Conservation (phyloP, 2,113 vertebrate species). For the Raja brachyura region DNA sequence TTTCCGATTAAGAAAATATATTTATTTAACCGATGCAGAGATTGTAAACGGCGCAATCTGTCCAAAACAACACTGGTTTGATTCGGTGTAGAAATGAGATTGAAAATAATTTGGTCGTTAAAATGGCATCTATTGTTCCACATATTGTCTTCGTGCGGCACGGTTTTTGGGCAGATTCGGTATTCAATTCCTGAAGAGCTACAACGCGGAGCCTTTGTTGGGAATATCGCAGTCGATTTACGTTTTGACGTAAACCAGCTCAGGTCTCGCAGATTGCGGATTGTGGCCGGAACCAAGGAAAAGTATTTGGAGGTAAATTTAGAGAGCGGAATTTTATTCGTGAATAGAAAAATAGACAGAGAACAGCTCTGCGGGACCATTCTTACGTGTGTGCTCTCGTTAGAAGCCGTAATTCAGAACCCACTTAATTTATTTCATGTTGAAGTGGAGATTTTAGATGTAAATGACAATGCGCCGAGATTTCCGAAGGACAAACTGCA, state of each 20-base stretch:
- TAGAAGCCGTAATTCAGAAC: constrained; percentile 53
- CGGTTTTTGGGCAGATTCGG: constrained; percentile 44
- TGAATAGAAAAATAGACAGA: neutral
- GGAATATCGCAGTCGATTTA: constrained; percentile 42
- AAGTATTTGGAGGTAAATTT: constrained; percentile 65
- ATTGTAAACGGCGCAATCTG: neutral
- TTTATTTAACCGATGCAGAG: neutral
- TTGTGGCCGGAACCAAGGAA: constrained; percentile 51
- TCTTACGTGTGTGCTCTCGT: constrained; percentile 42
- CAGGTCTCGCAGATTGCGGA: constrained; percentile 58
- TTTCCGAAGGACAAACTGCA: constrained; percentile 45
- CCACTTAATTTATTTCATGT: neutral
- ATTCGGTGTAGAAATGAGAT: neutral
- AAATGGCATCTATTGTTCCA: constrained; percentile 68
- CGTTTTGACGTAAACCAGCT: constrained; percentile 68
- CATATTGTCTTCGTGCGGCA: constrained; percentile 61
- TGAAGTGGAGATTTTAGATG: neutral
- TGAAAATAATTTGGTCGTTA: neutral
- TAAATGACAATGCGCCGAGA: constrained; percentile 44
- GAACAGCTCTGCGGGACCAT: neutral
- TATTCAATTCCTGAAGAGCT: constrained; percentile 42
- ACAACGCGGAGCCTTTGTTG: constrained; percentile 60
- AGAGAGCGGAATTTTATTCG: neutral
- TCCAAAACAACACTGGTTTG: neutral
- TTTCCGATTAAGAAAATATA: neutral